phyloP scores from a whole-genome alignment of 2,797 vertebrate species.

The Cheracebus regulus region DNA sequence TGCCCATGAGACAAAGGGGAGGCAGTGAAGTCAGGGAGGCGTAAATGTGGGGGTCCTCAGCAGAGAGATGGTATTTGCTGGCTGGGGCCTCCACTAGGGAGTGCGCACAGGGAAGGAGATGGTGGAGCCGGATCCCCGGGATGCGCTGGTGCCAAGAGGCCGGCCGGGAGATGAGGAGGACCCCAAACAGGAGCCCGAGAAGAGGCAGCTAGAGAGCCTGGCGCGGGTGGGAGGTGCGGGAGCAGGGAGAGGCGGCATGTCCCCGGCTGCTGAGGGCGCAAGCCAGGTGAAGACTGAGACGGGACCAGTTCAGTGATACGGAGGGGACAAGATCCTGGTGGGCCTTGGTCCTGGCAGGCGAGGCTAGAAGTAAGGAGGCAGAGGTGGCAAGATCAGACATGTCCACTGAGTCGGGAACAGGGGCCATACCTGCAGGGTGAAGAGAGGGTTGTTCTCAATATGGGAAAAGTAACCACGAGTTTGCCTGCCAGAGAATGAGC shows the following conservation, averaged over 20 bases:
- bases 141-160: neutral
- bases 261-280: rapidly evolving
- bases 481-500: neutral
- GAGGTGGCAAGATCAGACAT: neutral
- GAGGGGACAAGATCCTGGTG: neutral
- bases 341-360: neutral
- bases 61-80: neutral
- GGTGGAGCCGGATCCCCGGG: neutral
- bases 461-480: neutral
- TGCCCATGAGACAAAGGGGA: neutral
- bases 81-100: neutral
- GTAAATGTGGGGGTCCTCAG: rapidly evolving
- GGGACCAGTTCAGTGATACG: neutral
- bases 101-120: neutral
- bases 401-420: neutral
- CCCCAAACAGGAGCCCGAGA: neutral
- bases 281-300: neutral
- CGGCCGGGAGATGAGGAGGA: rapidly evolving
- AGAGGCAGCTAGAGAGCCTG: neutral
- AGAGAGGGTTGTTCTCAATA: neutral
- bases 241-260: neutral
- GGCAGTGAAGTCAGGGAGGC: neutral
- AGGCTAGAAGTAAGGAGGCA: neutral
- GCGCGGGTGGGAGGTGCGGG: neutral
- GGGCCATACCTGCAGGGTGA: neutral